These are phyloP conservation scores for Drosophila nigrodunni DNA, from an alignment of 1,140 invertebrate genomes.

Conservation along the genomic window DNA sequence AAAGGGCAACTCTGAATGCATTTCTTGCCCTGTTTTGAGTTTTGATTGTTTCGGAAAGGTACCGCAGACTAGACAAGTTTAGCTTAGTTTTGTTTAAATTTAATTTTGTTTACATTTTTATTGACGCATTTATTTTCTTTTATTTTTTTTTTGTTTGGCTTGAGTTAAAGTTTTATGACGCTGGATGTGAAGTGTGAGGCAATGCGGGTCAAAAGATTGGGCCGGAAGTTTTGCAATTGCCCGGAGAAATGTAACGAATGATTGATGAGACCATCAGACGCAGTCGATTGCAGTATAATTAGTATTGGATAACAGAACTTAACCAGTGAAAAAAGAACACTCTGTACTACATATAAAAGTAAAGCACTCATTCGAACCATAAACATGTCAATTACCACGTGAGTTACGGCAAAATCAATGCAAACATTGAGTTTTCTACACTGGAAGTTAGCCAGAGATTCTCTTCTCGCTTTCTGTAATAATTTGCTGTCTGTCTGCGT, in stretches of 20 bases:
- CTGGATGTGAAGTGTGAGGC: constrained; percentile 38
- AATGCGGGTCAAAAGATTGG: constrained; percentile 56
- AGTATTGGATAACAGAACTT: constrained; percentile 45
- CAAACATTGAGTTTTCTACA: constrained; percentile 37
- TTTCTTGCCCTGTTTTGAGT: constrained; percentile 3
- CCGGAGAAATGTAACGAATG: constrained; percentile 31
- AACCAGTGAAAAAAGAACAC: neutral
- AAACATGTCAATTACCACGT: constrained; percentile 78
- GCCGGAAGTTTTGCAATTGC: constrained; percentile 67
- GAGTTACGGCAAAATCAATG: constrained; percentile 77
- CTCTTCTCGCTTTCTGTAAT: constrained; percentile 53
- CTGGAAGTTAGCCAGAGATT: constrained; percentile 27
- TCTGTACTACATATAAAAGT: constrained; percentile 16
- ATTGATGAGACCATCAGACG: constrained; percentile 62
- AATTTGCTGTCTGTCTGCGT: constrained; percentile 67
- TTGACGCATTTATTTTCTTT: constrained; percentile 37
- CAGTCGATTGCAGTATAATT: constrained; percentile 45
- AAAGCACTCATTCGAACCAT: constrained; percentile 59
- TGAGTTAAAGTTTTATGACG: constrained; percentile 65
- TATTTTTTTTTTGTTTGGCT: constrained; percentile 22
- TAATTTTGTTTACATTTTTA: constrained; percentile 56
- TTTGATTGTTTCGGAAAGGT: constrained; percentile 1
- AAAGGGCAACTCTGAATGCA: constrained; percentile 43
- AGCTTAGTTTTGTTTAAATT: constrained; percentile 33
- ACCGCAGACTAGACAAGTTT: constrained; percentile 51